Evolutionary conservation across 2,888 invertebrate species (phyloP).

Genomic region (Thereva unica): DNA sequence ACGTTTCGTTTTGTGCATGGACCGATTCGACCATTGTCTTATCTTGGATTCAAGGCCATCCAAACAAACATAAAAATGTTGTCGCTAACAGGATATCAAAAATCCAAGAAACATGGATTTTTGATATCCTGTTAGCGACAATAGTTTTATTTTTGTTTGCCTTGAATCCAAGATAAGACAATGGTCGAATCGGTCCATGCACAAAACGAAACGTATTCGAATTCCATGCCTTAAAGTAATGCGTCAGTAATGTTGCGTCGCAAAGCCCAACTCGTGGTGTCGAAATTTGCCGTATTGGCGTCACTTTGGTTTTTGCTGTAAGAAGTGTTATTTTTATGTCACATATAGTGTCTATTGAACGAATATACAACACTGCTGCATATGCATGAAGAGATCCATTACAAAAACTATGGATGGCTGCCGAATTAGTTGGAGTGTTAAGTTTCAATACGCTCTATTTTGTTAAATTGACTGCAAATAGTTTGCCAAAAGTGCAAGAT

Average conservation of each 20-base stretch:
- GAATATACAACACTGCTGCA: slow-evolving; percentile 43
- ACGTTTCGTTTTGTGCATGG: too few species aligned
- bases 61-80: too few species aligned
- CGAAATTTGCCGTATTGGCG: slow-evolving; percentile 1
- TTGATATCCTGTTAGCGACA: too few species aligned
- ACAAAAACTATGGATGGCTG: slow-evolving; percentile 2
- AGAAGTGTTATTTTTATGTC: neutral
- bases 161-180: too few species aligned
- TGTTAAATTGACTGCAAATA: neutral
- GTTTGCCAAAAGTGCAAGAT: neutral
- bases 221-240: neutral
- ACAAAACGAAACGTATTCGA: too few species aligned
- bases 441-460: neutral
- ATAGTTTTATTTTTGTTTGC: too few species aligned
- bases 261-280: slow-evolving; percentile 4
- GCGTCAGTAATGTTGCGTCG: neutral
- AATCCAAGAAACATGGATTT: too few species aligned
- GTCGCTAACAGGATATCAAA: too few species aligned
- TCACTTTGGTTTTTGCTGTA: neutral
- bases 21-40: too few species aligned
- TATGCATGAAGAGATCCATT: slow-evolving; percentile 27
- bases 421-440: neutral
- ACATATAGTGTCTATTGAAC: neutral
- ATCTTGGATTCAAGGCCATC: too few species aligned
- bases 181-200: too few species aligned